Conservation (phyloP, 1,140 invertebrate genomes). For the Drosophila arizonae region DNA sequence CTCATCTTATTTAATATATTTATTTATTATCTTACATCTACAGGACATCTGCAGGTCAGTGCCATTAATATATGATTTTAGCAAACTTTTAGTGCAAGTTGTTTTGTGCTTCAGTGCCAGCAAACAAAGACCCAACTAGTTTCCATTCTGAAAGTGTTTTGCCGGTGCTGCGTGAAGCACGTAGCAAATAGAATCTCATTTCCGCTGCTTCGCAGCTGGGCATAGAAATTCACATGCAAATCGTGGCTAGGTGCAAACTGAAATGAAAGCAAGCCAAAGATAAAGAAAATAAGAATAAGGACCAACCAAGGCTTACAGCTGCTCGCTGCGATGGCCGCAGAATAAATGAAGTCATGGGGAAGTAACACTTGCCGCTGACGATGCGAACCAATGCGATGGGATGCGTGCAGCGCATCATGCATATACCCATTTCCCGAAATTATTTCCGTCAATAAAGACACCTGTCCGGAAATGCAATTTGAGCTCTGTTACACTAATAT, state of each 20-base stretch:
- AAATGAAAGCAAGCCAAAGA: slow-evolving; percentile 38
- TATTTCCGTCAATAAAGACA: slow-evolving; percentile 44
- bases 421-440: slow-evolving; percentile 5
- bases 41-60: background rate
- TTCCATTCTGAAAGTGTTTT: slow-evolving; percentile 15
- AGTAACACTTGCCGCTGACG: slow-evolving; percentile 3
- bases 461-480: slow-evolving; percentile 33
- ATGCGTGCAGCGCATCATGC: slow-evolving; percentile 1
- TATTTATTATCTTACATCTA: background rate
- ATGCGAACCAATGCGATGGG: background rate
- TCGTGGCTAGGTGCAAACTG: slow-evolving; percentile 33
- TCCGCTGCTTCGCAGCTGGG: slow-evolving; percentile 21
- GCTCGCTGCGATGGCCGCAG: background rate
- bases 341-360: slow-evolving; percentile 8
- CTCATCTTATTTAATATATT: background rate
- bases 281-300: slow-evolving; percentile 3
- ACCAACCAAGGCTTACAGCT: slow-evolving; percentile 11
- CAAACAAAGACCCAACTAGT: slow-evolving; percentile 30
- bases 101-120: slow-evolving; percentile 11
- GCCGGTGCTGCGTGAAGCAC: slow-evolving; percentile 26
- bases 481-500: slow-evolving; percentile 42
- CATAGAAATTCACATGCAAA: slow-evolving; percentile 49
- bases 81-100: slow-evolving; percentile 17
- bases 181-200: slow-evolving; percentile 55
- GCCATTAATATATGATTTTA: slow-evolving; percentile 1